phyloP scores from a whole-genome alignment of 2,797 vertebrate genomes.

The Trematomus bernacchii region DNA sequence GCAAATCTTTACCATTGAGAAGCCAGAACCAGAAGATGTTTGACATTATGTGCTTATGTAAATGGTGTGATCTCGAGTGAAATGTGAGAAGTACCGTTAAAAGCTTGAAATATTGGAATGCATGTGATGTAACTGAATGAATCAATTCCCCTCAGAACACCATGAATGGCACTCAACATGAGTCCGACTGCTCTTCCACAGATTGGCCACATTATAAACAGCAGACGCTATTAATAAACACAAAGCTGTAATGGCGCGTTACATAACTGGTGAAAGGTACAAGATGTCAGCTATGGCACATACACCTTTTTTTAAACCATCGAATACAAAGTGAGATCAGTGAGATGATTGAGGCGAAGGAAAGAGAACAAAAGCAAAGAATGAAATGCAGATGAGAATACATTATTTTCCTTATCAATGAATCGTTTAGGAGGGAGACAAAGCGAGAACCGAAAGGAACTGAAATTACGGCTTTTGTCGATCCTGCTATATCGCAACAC shows the following conservation, averaged over 20 bases:
- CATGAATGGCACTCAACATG: slow-evolving; percentile 12
- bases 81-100: not conserved
- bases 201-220: slow-evolving; percentile 39
- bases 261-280: slow-evolving; percentile 25
- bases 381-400: not conserved
- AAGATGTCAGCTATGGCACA: slow-evolving; percentile 30
- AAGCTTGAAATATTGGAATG: not conserved
- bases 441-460: not conserved
- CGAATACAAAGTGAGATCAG: not conserved
- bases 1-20: not conserved
- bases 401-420: not conserved
- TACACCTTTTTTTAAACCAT: slow-evolving; percentile 3
- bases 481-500: too few relatives aligned
- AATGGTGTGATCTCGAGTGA: not conserved
- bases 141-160: not conserved
- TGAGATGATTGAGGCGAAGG: not conserved
- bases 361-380: not conserved
- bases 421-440: not conserved
- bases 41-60: not conserved
- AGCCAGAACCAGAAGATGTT: not conserved
- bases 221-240: slow-evolving; percentile 47
- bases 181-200: slow-evolving; percentile 23
- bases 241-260: slow-evolving; percentile 31
- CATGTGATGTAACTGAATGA: not conserved
- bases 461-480: too few relatives aligned